Percentiles rank a stretch among this genome's conserved stretches.
Evolutionary conservation across 2,113 vertebrate species (phyloP).

Genomic region (Speoplatyrhinus poulsoni): DNA sequence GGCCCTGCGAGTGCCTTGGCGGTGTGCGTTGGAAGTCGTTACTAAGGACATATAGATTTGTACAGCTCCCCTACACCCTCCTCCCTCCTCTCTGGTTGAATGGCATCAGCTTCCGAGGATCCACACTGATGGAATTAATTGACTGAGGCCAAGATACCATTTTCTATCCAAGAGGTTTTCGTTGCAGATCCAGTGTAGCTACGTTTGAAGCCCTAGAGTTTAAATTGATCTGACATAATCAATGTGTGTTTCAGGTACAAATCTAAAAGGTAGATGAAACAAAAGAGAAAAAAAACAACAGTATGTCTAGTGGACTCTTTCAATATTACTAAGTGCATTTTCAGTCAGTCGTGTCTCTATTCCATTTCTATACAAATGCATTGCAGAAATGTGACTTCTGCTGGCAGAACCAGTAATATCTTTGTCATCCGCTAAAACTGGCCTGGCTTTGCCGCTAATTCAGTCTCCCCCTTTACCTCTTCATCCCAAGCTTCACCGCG

Average conservation of each 20-base stretch:
- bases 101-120: conserved; percentile 63
- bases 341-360: too few species aligned
- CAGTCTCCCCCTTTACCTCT: too few species aligned
- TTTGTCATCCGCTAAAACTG: too few species aligned
- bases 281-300: neutral
- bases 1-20: too few species aligned
- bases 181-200: conserved; percentile 37
- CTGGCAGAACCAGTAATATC: too few species aligned
- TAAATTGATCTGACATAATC: conserved; percentile 58
- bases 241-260: conserved; percentile 41
- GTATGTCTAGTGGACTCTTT: too few species aligned
- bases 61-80: neutral
- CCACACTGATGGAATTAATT: conserved; percentile 63
- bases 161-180: conserved; percentile 46
- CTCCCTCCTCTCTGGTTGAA: conserved; percentile 55
- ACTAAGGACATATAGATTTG: conserved; percentile 56
- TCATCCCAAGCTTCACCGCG: too few species aligned
- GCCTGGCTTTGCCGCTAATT: too few species aligned
- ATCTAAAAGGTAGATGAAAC: conserved; percentile 38
- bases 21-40: conserved; percentile 27
- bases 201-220: conserved; percentile 37
- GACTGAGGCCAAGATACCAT: conserved; percentile 59
- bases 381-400: too few species aligned
- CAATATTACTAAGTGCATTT: too few species aligned
- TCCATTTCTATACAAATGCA: too few species aligned